Base-by-base conservation (phyloP, 2,888 invertebrate species). In the Vanessa cardui region DNA sequence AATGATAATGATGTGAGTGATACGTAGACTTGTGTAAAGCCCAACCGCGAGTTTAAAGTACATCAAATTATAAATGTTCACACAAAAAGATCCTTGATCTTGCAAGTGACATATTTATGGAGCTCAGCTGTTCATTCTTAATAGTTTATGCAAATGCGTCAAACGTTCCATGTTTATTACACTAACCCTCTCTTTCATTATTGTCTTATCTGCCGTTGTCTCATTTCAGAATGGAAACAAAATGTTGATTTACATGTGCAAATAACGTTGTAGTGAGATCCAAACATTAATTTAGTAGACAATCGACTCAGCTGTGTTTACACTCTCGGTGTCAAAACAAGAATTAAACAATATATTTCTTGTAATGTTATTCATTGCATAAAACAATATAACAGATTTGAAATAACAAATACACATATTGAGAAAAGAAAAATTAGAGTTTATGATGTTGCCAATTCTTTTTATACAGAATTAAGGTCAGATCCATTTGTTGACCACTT, bases 231-330 rank as follows among this genome's bases (percentile, higher is more conserved):
- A 86, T 83, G 83, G 88, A 90, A 90, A 90, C 90, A 90, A 92
- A 90, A 50, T 21, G 82, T 83, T 87, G 86, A 91, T 92, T 92
- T 92, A 89, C 92, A 92, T 92, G 88, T 87, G 88, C 88, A 91
- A 92, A 92, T 90, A 90, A 86, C 86, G 81, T 78, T 84, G 86
- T 89, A 88, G 90, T 84, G 89, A 86, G 89, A 89, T 87, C 85
- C 84, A 90, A 91, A 92, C 84, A 92, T 86, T 83, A 91, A 91
- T 92, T 92, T 87, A 78, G 84, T 76, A 83, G 86, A 91, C 89
- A 91, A 91, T 90, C 76, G 74, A 73, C 76, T 81, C 90, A 91
- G 90, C 86, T 90, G 92, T 78, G 88, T 78, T 72, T 72, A 20
- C 50, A 70, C 73, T 71, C 74, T 72, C 72, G 69, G 73, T 72